Percentiles rank a stretch among this genome's conserved stretches.
phyloP scores from a whole-genome alignment of 2,888 invertebrate genomes.

The Melinaea menophilus region DNA sequence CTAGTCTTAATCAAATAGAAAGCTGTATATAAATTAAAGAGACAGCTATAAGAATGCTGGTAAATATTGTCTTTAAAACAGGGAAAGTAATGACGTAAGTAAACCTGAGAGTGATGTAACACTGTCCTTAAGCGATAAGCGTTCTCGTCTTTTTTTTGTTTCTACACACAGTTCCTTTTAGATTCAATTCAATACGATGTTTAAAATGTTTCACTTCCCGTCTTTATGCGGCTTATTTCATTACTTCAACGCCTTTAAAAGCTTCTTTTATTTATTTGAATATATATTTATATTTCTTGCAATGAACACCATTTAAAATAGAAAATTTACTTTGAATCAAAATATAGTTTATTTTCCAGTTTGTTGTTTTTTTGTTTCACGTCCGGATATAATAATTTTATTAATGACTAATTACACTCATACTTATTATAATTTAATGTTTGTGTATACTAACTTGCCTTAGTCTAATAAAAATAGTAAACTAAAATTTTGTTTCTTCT shows the following conservation, averaged over 20 bases:
- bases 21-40: constrained; percentile 10
- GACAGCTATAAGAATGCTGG: constrained; percentile 4
- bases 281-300: constrained; percentile 13
- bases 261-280: too few species aligned
- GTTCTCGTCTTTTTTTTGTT: constrained; percentile 24
- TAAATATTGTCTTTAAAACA: constrained; percentile 17
- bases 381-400: too few species aligned
- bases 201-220: constrained; percentile 10
- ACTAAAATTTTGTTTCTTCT: too few species aligned
- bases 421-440: too few species aligned
- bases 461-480: too few species aligned
- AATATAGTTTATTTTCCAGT: too few species aligned
- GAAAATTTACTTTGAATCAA: too few species aligned
- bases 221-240: constrained; percentile 5
- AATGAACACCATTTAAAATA: too few species aligned
- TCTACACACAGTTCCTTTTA: constrained; percentile 27
- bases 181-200: constrained; percentile 15
- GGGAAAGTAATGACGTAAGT: constrained; percentile 21
- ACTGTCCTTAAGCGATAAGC: constrained; percentile 29
- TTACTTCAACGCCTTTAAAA: not conserved
- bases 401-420: too few species aligned
- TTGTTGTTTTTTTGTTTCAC: too few species aligned
- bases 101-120: constrained; percentile 25
- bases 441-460: too few species aligned
- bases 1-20: constrained; percentile 3